Evolutionary conservation across 2,113 vertebrate species (phyloP), one percentile per base, ranked within the genome.

Genomic region (Gymnobelideus leadbeateri): DNA sequence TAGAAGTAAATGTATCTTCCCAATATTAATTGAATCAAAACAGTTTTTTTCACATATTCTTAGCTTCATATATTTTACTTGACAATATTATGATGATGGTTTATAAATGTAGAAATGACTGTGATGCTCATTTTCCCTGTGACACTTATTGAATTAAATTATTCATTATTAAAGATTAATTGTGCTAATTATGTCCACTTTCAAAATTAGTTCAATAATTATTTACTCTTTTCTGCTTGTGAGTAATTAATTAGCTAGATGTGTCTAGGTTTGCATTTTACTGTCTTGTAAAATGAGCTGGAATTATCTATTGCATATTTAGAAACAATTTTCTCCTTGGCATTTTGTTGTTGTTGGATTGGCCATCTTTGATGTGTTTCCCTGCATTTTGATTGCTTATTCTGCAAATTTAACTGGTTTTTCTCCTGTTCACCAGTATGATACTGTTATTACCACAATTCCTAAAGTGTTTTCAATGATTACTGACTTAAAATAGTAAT

Each of bases 151-250:
- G 61, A 97, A 68, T 90, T 97, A 94, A 98, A 98, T 95, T 98
- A 97, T 52, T 92, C 94, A 98, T 93, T 97, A 89, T 0, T 43
- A 92, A 92, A 98, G 98, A 98, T 97, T 98, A 97, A 98, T 53
- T 90, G 19, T 31, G 77, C 61, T 97, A 97, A 98, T 98, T 97
- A 98, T 91, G 93, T 84, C 91, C 95, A 97, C 55, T 97, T 98
- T 97, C 90, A 96, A 97, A 97, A 96, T 94, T 68, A 92, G 55
- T 94, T 98, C 92, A 97, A 96, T 96, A 97, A 92, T 97, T 97
- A 95, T 96, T 97, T 98, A 96, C 92, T 97, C 46, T 96, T 61
- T 96, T 96, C 77, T 95, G 53, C 1, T 61, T 97, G n/a, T 91
- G 92, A 97, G 91, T 90, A 97, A 97, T 96, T 96, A 97, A 95